phyloP scores from a whole-genome alignment of 1,140 invertebrate genomes.

The Trichoplusia ni region DNA sequence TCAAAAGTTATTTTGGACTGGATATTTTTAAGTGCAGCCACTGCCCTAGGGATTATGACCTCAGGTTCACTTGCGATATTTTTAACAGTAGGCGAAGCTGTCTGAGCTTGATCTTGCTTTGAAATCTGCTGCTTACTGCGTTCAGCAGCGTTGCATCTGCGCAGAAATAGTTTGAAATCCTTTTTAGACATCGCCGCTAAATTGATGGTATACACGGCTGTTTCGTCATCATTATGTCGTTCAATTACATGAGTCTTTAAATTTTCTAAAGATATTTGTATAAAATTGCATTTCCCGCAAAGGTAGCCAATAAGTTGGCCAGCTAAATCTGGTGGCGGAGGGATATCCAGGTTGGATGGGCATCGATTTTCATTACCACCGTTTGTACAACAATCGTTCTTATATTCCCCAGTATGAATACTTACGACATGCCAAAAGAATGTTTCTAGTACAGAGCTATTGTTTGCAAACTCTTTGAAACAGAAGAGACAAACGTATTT shows the following conservation, averaged over 20 bases:
- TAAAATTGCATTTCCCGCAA: conserved; percentile 86
- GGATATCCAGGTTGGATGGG: conserved; percentile 65
- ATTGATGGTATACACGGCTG: conserved; percentile 70
- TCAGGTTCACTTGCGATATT: not conserved
- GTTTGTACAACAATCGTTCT: conserved; percentile 82
- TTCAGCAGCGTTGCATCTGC: not conserved
- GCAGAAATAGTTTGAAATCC: conserved; percentile 34
- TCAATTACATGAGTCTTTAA: conserved; percentile 83
- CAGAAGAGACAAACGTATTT: conserved; percentile 81
- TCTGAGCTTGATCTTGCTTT: conserved; percentile 34
- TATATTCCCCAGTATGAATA: conserved; percentile 88
- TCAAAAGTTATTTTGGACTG: conserved; percentile 68
- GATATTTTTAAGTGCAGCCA: conserved; percentile 25
- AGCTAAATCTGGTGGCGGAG: conserved; percentile 59
- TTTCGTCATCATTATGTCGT: conserved; percentile 78
- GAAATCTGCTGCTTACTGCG: not conserved
- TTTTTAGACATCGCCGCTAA: conserved; percentile 59
- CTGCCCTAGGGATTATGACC: not conserved
- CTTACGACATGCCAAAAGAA: conserved; percentile 86
- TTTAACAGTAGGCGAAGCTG: not conserved
- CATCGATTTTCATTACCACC: conserved; percentile 70
- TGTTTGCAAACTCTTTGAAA: conserved; percentile 65
- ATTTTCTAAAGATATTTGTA: conserved; percentile 84
- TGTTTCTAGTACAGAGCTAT: conserved; percentile 60
- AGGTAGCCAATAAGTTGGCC: conserved; percentile 84